Evolutionary conservation across 2,113 vertebrate genomes (phyloP).

Genomic region (Steatornis caripensis): DNA sequence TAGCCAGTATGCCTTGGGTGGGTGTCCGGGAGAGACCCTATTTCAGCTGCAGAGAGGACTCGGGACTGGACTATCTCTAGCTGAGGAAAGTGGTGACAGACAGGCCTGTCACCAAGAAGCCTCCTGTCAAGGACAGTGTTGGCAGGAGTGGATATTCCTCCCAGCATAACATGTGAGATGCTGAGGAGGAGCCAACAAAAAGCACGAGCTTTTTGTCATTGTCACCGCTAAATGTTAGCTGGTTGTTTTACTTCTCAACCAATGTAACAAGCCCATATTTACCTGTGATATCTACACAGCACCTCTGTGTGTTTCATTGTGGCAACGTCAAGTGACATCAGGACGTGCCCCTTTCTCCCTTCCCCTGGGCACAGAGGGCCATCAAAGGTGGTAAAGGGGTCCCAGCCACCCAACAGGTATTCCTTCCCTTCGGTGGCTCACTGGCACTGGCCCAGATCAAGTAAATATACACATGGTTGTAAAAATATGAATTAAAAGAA

Average conservation of each 20-base stretch:
- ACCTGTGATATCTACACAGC: not conserved
- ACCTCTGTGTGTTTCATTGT: not conserved
- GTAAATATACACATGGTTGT: fast-evolving
- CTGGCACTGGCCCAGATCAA: not conserved
- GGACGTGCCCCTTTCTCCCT: not conserved
- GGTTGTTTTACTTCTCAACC: not conserved
- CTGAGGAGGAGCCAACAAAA: not conserved
- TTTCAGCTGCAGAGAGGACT: not conserved
- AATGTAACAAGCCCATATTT: not conserved
- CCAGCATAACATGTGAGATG: not conserved
- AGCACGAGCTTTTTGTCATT: not conserved
- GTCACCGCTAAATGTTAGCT: not conserved
- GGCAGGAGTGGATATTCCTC: not conserved
- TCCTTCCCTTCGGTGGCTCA: not conserved
- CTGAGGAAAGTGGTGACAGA: not conserved
- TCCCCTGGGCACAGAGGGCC: not conserved
- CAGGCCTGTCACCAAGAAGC: not conserved
- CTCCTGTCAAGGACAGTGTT: not conserved
- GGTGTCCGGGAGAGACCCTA: not conserved
- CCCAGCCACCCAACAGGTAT: not conserved
- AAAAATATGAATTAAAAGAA: not conserved
- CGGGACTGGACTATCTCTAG: not conserved
- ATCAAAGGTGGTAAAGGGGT: not conserved
- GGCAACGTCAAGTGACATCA: not conserved
- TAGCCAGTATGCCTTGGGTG: not conserved